phyloP scores from a whole-genome alignment of 2,888 invertebrate species.

The Steromphala cineraria region DNA sequence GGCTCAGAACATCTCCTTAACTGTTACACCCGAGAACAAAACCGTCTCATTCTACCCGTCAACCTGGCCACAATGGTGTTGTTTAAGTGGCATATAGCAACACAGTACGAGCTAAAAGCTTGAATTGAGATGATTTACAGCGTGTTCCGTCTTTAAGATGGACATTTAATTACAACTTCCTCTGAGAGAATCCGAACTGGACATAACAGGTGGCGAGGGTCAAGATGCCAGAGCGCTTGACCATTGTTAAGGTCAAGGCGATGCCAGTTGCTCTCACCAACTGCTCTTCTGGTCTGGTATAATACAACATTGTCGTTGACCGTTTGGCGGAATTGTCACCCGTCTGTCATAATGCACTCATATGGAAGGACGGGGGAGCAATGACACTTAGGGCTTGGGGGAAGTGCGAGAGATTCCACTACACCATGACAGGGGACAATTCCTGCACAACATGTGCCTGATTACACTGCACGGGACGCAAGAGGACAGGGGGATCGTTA shows the following conservation, averaged over 20 bases:
- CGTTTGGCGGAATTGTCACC: background rate
- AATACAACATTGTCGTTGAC: background rate
- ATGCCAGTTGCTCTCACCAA: background rate
- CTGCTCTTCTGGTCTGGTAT: background rate
- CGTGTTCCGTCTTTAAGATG: background rate
- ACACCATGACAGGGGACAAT: background rate
- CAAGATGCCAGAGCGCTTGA: background rate
- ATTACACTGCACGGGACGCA: background rate
- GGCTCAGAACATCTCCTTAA: background rate
- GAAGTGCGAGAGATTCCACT: background rate
- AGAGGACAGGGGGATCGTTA: background rate
- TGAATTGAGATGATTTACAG: background rate
- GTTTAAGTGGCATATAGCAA: background rate
- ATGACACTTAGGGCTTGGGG: background rate
- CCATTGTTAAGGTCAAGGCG: background rate
- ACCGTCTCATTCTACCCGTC: background rate
- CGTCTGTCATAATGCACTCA: background rate
- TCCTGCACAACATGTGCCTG: slow-evolving; percentile 5
- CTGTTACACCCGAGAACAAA: background rate
- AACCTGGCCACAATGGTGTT: background rate
- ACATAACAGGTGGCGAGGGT: background rate
- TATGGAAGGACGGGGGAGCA: background rate
- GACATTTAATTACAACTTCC: slow-evolving; percentile 5
- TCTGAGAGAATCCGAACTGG: background rate
- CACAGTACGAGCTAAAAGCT: background rate